These are phyloP conservation scores for Maccullochella peelii DNA, from an alignment of 2,113 vertebrate species.

Conservation along the genomic window DNA sequence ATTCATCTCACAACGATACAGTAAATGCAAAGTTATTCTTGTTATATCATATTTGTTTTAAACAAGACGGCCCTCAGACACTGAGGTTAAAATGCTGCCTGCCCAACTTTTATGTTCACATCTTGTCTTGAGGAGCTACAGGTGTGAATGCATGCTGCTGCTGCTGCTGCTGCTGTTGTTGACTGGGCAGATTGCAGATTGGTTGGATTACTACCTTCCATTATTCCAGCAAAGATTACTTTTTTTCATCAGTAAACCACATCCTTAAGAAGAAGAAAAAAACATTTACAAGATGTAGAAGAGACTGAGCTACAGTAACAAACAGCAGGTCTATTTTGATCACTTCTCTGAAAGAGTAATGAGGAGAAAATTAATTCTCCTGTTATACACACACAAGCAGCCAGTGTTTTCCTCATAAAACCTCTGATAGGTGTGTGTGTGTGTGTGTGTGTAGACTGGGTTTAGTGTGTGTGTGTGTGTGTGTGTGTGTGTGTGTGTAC, in stretches of 20 bases:
- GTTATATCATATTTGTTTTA: neutral
- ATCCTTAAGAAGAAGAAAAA: neutral
- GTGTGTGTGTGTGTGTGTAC: slow-evolving; percentile 75
- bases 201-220: neutral
- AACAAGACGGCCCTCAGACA: neutral
- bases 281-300: neutral
- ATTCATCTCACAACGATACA: neutral
- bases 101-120: neutral
- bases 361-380: slow-evolving; percentile 36
- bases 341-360: slow-evolving; percentile 21
- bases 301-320: neutral
- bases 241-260: slow-evolving; percentile 6
- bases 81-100: neutral
- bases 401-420: slow-evolving; percentile 8
- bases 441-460: neutral
- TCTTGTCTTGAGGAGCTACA: neutral
- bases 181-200: neutral
- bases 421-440: slow-evolving; percentile 9
- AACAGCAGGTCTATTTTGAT: slow-evolving; percentile 13
- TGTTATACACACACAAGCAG: slow-evolving; percentile 7
- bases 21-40: neutral
- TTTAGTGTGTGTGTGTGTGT: slow-evolving; percentile 13
- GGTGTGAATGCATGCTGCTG: neutral
- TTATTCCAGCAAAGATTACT: neutral
- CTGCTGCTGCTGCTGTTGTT: neutral